Percentiles rank a stretch among this genome's conserved stretches.
Evolutionary conservation across 2,113 vertebrate species (phyloP).

Genomic region (Excalfactoria chinensis): DNA sequence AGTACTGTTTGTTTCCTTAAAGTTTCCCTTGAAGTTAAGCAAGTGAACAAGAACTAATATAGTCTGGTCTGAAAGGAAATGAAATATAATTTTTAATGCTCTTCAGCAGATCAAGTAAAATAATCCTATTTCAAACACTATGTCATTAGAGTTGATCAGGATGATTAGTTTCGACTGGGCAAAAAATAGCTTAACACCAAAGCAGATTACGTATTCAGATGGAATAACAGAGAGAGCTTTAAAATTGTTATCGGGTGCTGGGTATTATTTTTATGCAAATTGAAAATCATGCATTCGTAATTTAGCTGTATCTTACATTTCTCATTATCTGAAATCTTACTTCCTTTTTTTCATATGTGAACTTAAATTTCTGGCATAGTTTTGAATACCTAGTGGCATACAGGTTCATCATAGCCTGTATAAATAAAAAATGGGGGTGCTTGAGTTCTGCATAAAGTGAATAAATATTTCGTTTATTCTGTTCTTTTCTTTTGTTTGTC

Average conservation of each 20-base stretch:
- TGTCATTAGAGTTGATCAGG: constrained; percentile 27
- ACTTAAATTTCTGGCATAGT: background rate
- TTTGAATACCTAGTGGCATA: background rate
- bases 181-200: constrained; percentile 34
- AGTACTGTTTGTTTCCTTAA: constrained; percentile 16
- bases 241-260: background rate
- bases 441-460: background rate
- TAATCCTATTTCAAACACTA: constrained; percentile 50
- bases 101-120: constrained; percentile 19
- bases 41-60: constrained; percentile 49
- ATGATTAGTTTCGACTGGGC: constrained; percentile 50
- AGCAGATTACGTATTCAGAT: constrained; percentile 40
- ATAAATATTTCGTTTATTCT: background rate
- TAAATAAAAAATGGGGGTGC: background rate
- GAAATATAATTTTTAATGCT: constrained; percentile 14
- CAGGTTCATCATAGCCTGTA: background rate
- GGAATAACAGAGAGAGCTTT: background rate
- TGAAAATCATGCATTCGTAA: background rate
- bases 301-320: background rate
- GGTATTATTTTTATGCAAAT: background rate
- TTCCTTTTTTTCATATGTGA: background rate
- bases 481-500: background rate
- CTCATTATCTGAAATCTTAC: background rate
- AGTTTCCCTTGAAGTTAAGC: constrained; percentile 44
- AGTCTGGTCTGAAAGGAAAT: constrained; percentile 13